Evolutionary conservation across 2,888 invertebrate genomes (phyloP), one percentile per base, ranked within the genome.

Genomic region (Adelphocoris suturalis): DNA sequence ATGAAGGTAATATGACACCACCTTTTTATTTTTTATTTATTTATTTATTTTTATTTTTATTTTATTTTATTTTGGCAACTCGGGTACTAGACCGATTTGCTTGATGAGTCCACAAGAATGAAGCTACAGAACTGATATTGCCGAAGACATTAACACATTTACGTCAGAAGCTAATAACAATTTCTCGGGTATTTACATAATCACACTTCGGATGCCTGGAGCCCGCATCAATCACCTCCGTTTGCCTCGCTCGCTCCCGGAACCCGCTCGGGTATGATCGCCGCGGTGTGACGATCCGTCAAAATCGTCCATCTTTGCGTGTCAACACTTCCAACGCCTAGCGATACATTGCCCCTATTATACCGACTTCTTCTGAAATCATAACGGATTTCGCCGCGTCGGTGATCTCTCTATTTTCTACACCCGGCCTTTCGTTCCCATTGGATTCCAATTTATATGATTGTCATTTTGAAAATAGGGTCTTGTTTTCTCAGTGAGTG

Each of bases 121-220:
- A 37, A 37, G 37, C 37, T 37, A 37, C 37, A 4, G 37, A 37
- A 37, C 7, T 37, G 37, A 52, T 52, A 16, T 52, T 61, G 19
- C 5, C 19, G 61, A 0, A 19, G 61, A 61, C n/a, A 61, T 61
- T 61, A 61, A 61, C 16, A 61, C n/a, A n/a, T 61, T n/a, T 61
- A 61, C 61, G 61, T 61, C 61, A 16, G 61, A n/a, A n/a, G n/a
- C 61, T 61, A 61, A n/a, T 61, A 61, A n/a, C n/a, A 61, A 61
- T 61, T 61, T 61, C 61, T 19, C 61, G 61, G 61, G 19, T 61
- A 61, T 61, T 61, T 61, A 61, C 61, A 61, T 61, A 61, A 61
- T 61, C 61, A 2, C n/a, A 61, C 61, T 61, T 61, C n/a, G 61
- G n/a, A n/a, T 19, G 61, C 19, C 19, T 61, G 61, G 16, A n/a